Evolutionary conservation across 2,797 vertebrate genomes (phyloP).

Genomic region (Hozukius guyotensis): DNA sequence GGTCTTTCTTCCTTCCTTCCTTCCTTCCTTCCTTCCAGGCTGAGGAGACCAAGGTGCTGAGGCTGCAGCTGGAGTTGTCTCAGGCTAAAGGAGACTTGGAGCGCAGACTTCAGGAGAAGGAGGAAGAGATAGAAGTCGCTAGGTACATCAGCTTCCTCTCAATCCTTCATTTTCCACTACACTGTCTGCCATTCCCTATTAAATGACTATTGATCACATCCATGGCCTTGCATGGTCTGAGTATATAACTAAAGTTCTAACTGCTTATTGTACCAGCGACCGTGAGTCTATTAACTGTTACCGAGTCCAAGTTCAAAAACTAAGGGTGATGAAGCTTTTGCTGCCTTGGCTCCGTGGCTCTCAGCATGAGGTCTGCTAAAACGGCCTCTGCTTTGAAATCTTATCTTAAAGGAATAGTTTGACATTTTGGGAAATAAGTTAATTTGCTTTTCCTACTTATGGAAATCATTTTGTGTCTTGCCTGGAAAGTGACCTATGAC

Average conservation of each 20-base stretch:
- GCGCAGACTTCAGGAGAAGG: constrained; percentile 86
- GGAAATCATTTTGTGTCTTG: not conserved
- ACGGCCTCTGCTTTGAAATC: not conserved
- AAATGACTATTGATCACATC: not conserved
- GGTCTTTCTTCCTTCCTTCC: not conserved
- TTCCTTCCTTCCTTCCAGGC: constrained; percentile 58
- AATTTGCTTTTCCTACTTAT: not conserved
- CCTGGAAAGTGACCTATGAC: not conserved
- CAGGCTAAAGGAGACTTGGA: constrained; percentile 85
- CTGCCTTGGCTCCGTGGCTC: not conserved
- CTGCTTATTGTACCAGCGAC: not conserved
- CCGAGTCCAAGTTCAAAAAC: not conserved
- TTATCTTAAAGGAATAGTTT: not conserved
- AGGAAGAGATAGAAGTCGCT: constrained; percentile 83
- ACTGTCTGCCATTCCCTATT: not conserved
- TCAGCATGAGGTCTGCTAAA: not conserved
- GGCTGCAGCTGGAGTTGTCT: constrained; percentile 85
- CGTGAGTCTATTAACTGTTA: not conserved
- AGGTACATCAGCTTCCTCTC: constrained; percentile 65
- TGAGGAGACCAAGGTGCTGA: constrained; percentile 87
- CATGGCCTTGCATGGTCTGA: not conserved
- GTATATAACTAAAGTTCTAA: not conserved
- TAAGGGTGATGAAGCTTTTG: not conserved
- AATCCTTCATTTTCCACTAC: not conserved
- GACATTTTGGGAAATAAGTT: too few relatives aligned